Percentiles rank a stretch among this genome's conserved stretches.
Conservation (phyloP, 2,888 invertebrate species). For the Salticus scenicus region DNA sequence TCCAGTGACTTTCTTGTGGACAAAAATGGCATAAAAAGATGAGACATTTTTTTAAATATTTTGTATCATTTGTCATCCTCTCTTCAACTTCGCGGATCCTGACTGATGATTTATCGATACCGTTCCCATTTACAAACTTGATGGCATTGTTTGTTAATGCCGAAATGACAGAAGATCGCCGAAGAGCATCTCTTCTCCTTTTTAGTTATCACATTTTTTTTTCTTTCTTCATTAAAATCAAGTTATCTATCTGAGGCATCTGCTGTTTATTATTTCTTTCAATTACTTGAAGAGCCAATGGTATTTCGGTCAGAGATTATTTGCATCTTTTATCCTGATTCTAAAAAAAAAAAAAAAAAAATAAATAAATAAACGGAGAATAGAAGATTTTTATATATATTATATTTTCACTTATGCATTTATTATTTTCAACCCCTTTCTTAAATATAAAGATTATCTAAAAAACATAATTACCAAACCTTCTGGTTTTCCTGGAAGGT, state of each 20-base stretch:
- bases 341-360: no score
- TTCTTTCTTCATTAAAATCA: not conserved
- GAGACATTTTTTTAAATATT: not conserved
- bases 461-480: no score
- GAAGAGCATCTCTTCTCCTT: not conserved
- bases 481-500: no score
- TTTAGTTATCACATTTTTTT: no score
- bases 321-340: not conserved
- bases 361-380: no score
- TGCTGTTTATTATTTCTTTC: not conserved
- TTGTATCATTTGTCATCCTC: not conserved
- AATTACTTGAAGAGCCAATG: not conserved
- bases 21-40: not conserved
- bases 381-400: no score
- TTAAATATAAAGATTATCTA: no score
- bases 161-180: not conserved
- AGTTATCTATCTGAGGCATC: constrained; percentile 4
- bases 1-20: not conserved
- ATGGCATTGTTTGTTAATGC: not conserved
- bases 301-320: not conserved
- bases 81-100: not conserved
- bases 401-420: no score
- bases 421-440: no score
- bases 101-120: constrained; percentile 1
- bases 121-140: not conserved